Evolutionary conservation across 2,888 invertebrate species (phyloP).

Genomic region (Ormyrus pomaceus): DNA sequence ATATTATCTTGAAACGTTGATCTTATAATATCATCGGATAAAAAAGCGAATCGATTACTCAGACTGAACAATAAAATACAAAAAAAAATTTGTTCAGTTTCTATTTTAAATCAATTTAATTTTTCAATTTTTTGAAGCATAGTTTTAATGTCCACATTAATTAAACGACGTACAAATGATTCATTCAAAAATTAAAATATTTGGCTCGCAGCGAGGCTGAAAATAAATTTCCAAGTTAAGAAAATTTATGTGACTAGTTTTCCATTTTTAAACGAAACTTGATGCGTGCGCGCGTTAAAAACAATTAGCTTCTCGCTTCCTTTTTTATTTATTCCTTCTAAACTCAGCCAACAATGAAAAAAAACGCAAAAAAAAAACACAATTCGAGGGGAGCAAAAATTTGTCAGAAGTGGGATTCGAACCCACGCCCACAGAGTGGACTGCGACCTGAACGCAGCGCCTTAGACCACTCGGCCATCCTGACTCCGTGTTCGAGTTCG

Average conservation of each 20-base stretch:
- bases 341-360: not conserved
- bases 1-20: too few species aligned
- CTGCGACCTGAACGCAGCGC: conserved; percentile 88
- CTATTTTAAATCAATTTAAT: too few species aligned
- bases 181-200: conserved; percentile 24
- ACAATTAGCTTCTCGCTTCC: too few species aligned
- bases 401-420: conserved; percentile 90
- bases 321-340: too few species aligned
- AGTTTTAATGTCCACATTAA: too few species aligned
- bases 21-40: too few species aligned
- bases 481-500: conserved; percentile 76
- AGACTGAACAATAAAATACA: too few species aligned
- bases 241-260: not conserved
- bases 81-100: too few species aligned
- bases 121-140: too few species aligned
- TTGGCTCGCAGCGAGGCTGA: not conserved
- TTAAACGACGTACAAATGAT: not conserved
- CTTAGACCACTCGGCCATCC: conserved; percentile 95
- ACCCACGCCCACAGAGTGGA: conserved; percentile 89
- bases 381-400: conserved; percentile 59
- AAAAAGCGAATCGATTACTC: too few species aligned
- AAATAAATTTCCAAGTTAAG: not conserved
- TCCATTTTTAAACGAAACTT: conserved; percentile 8
- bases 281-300: not conserved
- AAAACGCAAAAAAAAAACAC: not conserved